These are phyloP conservation scores for Pangasius krempfi DNA, from an alignment of 2,797 vertebrate genomes.

Conservation along the genomic window DNA sequence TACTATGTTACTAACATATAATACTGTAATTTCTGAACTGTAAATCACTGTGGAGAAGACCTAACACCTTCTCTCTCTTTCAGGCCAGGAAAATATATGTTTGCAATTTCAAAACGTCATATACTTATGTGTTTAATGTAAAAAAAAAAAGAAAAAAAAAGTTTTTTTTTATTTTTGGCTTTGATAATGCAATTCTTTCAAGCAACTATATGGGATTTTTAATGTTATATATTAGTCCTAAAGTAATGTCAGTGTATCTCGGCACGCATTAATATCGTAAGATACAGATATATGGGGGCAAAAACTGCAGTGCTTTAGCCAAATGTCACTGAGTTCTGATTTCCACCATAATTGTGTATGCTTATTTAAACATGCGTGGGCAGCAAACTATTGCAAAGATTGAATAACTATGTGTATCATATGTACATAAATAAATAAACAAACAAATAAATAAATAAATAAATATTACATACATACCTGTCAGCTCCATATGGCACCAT, in stretches of 20 bases:
- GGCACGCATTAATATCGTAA: not conserved
- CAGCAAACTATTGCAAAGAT: not conserved
- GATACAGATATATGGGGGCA: not conserved
- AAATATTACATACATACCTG: constrained; percentile 54
- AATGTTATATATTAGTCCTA: not conserved
- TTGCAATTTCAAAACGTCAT: not conserved
- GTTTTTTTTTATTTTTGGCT: not conserved
- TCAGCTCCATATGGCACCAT: constrained; percentile 68
- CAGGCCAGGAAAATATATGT: not conserved
- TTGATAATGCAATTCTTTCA: not conserved
- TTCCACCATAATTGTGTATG: not conserved
- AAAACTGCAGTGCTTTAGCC: not conserved
- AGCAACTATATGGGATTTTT: not conserved
- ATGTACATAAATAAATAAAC: not conserved
- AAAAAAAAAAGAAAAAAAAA: no score
- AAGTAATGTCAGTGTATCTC: not conserved
- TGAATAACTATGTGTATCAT: not conserved
- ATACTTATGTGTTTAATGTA: not conserved
- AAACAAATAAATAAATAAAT: not conserved
- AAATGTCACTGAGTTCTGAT: not conserved
- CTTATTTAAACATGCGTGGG: not conserved
- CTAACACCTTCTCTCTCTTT: not conserved
- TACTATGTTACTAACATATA: not conserved
- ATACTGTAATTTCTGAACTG: not conserved
- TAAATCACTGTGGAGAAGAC: not conserved